These are phyloP conservation scores for Paratrypauchen microcephalus DNA, from an alignment of 2,797 vertebrate genomes.

Conservation along the genomic window DNA sequence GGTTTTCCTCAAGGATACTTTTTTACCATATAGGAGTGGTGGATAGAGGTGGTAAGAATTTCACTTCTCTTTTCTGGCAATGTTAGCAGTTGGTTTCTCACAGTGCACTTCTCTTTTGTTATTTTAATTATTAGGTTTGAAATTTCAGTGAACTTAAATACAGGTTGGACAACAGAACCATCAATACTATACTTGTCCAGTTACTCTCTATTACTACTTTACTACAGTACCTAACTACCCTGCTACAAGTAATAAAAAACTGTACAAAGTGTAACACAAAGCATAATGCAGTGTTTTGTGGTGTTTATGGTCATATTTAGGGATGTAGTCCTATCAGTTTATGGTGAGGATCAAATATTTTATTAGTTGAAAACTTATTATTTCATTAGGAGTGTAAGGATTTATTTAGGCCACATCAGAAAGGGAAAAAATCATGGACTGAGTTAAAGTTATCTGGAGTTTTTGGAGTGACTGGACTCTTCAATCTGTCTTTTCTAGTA, in stretches of 20 bases:
- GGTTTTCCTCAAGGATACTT: neutral
- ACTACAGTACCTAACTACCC: neutral
- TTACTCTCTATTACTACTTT: neutral
- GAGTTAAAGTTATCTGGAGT: too few species aligned
- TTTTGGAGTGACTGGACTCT: too few species aligned
- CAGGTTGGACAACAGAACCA: neutral
- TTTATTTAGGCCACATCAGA: too few species aligned
- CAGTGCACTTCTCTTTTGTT: slow-evolving; percentile 7
- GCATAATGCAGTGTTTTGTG: neutral
- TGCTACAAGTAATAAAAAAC: neutral
- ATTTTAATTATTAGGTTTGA: neutral
- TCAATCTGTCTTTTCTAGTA: too few species aligned
- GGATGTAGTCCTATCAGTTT: too few species aligned
- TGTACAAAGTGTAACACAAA: neutral
- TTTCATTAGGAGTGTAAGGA: too few species aligned
- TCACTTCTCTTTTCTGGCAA: slow-evolving; percentile 20
- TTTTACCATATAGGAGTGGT: neutral
- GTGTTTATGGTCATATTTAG: neutral
- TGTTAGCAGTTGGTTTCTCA: slow-evolving; percentile 9
- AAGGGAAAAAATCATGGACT: too few species aligned
- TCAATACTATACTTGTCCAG: neutral
- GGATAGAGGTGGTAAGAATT: slow-evolving; percentile 14
- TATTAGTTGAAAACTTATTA: too few species aligned
- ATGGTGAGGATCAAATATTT: too few species aligned
- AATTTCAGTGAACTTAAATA: neutral